Evolutionary conservation across 2,888 invertebrate genomes (phyloP).

Genomic region (Eupithecia abbreviata): DNA sequence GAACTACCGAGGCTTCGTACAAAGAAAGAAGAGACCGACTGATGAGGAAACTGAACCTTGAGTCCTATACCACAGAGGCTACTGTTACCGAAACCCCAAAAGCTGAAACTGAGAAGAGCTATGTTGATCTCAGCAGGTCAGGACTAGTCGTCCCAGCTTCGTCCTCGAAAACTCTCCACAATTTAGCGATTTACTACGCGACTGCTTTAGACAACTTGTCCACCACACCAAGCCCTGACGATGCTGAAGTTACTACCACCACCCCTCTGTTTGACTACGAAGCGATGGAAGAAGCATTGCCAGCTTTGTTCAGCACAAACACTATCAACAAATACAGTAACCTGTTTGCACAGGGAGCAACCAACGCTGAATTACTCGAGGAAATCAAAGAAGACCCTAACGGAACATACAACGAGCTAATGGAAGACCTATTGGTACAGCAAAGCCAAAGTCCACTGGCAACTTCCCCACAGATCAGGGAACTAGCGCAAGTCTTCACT

Average conservation of each 20-base stretch:
- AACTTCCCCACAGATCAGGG: constrained; percentile 87
- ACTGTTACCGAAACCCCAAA: constrained; percentile 62
- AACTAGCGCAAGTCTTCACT: constrained; percentile 92
- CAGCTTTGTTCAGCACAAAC: constrained; percentile 86
- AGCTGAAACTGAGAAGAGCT: constrained; percentile 69
- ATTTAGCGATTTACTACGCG: constrained; percentile 91
- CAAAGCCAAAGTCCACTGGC: constrained; percentile 86
- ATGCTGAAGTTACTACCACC: constrained; percentile 59
- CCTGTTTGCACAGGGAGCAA: constrained; percentile 67
- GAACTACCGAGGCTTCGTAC: constrained; percentile 74
- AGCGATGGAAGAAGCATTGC: constrained; percentile 78
- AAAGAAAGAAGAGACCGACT: constrained; percentile 88
- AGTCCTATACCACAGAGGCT: constrained; percentile 58
- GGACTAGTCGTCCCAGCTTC: constrained; percentile 89
- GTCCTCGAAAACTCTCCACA: constrained; percentile 90
- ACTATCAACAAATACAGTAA: constrained; percentile 86
- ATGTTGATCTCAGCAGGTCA: constrained; percentile 78
- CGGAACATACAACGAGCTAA: constrained; percentile 74
- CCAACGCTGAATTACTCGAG: constrained; percentile 68
- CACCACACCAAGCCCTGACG: constrained; percentile 68
- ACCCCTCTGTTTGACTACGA: constrained; percentile 67
- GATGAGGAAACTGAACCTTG: constrained; percentile 87
- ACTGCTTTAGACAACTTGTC: constrained; percentile 86
- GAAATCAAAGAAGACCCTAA: constrained; percentile 74
- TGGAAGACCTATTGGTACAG: constrained; percentile 84